Evolutionary conservation across 30 jellyfish, hydroid and myxozoan species (phyloP).

Genomic region (Sanderia malayensis): DNA sequence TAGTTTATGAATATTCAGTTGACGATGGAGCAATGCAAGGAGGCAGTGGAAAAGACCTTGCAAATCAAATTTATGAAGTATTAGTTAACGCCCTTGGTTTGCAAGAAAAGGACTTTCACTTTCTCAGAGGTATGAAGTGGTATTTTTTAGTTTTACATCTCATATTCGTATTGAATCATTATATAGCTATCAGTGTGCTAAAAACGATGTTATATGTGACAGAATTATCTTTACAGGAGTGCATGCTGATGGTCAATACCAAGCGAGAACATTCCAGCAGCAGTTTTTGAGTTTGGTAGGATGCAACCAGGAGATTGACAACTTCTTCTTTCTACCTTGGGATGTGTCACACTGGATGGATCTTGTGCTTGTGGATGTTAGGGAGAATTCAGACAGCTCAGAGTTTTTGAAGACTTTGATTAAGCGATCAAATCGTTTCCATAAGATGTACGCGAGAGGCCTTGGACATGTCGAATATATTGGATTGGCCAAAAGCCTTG

Average conservation of each 20-base stretch:
- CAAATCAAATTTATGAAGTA: slow-evolving; percentile 14
- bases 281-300: slow-evolving; percentile 6
- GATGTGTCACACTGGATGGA: slow-evolving; percentile 55
- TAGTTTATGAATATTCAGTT: slow-evolving; percentile 9
- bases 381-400: slow-evolving; percentile 14
- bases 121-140: slow-evolving; percentile 13
- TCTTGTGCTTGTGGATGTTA: slow-evolving; percentile 24
- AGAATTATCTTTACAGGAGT: slow-evolving; percentile 20
- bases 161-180: slow-evolving; percentile 6
- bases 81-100: neutral
- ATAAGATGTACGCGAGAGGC: slow-evolving; percentile 27
- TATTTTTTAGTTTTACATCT: slow-evolving; percentile 12
- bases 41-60: slow-evolving; percentile 17
- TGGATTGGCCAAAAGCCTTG: slow-evolving; percentile 40
- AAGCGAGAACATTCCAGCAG: slow-evolving; percentile 31
- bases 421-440: slow-evolving; percentile 19
- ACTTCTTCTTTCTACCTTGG: slow-evolving; percentile 29
- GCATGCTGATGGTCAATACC: slow-evolving; percentile 57
- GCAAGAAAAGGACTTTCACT: slow-evolving; percentile 8
- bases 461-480: slow-evolving; percentile 24
- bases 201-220: slow-evolving; percentile 12
- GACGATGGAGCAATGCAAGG: slow-evolving; percentile 15
- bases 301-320: slow-evolving; percentile 24
- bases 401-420: slow-evolving; percentile 12
- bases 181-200: neutral